A percentile compares a stretch with the other conserved stretches of the same genome.
Conservation (phyloP, 30 jellyfish, hydroid and myxozoan genomes). For the Aurelia sp. region DNA sequence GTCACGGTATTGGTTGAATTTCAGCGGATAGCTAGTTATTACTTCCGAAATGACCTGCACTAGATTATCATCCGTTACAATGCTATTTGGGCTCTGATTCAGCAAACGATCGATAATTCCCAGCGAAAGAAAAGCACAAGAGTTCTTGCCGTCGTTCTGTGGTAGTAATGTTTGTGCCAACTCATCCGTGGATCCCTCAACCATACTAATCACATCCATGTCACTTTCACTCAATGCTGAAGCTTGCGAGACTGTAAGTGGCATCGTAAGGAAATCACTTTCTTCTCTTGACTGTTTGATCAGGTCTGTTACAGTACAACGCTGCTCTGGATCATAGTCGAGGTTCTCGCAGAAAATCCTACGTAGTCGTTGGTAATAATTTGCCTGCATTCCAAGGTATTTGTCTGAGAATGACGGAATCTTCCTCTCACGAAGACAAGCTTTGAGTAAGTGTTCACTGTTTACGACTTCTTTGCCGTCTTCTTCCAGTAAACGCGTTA, state of each 20-base stretch:
- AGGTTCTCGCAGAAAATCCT: constrained; percentile 29
- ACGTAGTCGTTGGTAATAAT: constrained; percentile 3
- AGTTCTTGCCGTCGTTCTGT: constrained; percentile 49
- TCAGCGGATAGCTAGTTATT: constrained; percentile 12
- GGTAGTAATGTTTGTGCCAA: constrained; percentile 15
- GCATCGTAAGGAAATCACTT: not conserved
- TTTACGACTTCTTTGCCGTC: not conserved
- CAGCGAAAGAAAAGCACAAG: constrained; percentile 46
- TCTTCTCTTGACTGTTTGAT: not conserved
- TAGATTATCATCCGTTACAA: constrained; percentile 4
- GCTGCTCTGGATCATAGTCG: constrained; percentile 24
- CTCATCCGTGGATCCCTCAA: constrained; percentile 3
- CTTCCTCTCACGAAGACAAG: too few species aligned
- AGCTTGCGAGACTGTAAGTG: constrained; percentile 19
- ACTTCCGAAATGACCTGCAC: constrained; percentile 15
- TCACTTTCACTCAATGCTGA: constrained; percentile 36
- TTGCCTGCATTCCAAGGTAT: too few species aligned
- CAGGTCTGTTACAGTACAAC: constrained; percentile 23
- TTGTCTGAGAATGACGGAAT: too few species aligned
- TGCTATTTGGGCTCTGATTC: not conserved
- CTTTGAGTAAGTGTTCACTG: too few species aligned
- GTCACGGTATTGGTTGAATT: constrained; percentile 45
- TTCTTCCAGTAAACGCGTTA: not conserved
- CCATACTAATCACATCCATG: not conserved
- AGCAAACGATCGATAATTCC: constrained; percentile 45